Conservation (phyloP, 2,113 vertebrate species). For the Setophaga kirtlandii region DNA sequence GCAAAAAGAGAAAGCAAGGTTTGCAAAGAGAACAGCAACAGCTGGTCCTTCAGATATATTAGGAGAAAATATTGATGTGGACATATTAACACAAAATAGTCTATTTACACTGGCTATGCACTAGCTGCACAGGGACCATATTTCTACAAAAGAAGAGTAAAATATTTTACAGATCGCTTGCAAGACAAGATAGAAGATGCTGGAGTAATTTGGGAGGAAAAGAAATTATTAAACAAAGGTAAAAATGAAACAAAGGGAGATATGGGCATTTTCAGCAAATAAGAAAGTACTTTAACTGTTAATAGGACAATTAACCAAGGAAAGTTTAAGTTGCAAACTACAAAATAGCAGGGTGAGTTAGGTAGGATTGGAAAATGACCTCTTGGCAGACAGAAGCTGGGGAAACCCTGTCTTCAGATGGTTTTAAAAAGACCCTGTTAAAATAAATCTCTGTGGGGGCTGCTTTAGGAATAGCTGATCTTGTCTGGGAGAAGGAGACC, state of each 20-base stretch:
- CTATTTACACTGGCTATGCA: neutral
- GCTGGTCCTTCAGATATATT: neutral
- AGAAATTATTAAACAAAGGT: neutral
- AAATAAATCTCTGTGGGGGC: neutral
- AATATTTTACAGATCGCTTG: neutral
- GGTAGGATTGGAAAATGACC: neutral
- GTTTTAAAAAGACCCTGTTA: neutral
- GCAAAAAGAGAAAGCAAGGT: neutral
- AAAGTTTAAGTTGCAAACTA: neutral
- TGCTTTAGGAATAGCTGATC: neutral
- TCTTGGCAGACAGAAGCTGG: neutral
- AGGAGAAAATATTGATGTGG: neutral
- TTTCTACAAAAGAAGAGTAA: neutral
- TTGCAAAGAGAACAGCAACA: neutral
- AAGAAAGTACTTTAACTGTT: neutral
- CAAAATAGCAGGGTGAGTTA: neutral
- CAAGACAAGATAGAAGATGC: neutral
- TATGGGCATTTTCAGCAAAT: accelerated
- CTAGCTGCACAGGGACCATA: neutral
- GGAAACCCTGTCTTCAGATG: neutral
- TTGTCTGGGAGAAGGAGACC: neutral
- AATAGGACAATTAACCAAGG: neutral
- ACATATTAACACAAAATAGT: neutral
- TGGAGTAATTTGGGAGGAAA: neutral
- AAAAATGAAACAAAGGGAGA: neutral